Percentiles rank a stretch among this genome's conserved stretches.
These are phyloP conservation scores for Frieseomelitta varia DNA, from an alignment of 1,140 invertebrate genomes.

Conservation along the genomic window DNA sequence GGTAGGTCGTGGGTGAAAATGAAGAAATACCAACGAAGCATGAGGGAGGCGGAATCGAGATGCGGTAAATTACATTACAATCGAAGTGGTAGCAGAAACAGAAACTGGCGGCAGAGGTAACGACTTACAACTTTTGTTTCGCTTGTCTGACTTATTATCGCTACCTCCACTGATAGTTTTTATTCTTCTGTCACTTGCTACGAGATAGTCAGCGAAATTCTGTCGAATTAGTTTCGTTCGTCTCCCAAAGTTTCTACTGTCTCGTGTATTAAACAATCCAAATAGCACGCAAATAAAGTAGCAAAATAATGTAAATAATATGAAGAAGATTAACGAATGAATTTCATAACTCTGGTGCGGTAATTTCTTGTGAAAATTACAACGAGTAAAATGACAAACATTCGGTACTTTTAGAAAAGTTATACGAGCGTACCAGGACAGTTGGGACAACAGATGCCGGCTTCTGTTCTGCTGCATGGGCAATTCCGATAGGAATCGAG, in stretches of 20 bases:
- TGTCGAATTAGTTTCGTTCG: background rate
- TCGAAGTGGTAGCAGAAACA: conserved; percentile 89
- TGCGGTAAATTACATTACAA: conserved; percentile 87
- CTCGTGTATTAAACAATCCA: background rate
- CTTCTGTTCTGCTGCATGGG: conserved; percentile 94
- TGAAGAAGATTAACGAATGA: background rate
- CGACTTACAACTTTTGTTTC: background rate
- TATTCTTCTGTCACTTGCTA: too few relatives aligned
- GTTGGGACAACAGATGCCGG: conserved; percentile 93
- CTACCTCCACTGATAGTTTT: conserved; percentile 2
- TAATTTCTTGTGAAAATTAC: background rate
- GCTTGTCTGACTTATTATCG: conserved; percentile 26
- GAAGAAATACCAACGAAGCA: conserved; percentile 93
- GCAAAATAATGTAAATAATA: background rate
- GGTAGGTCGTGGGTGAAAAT: conserved; percentile 97
- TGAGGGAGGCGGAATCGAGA: conserved; percentile 88
- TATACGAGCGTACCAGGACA: conserved; percentile 93
- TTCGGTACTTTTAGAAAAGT: conserved; percentile 88
- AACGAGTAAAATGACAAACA: too few relatives aligned
- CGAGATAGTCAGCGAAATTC: too few relatives aligned
- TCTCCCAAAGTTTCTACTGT: background rate
- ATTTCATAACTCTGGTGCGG: background rate
- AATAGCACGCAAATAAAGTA: background rate
- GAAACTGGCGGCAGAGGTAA: conserved; percentile 95
- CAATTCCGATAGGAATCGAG: conserved; percentile 88